A percentile compares a stretch with the other conserved stretches of the same genome.
These are phyloP conservation scores for Cremastinae sp. DNA, from an alignment of 2,888 invertebrate genomes.

Conservation along the genomic window DNA sequence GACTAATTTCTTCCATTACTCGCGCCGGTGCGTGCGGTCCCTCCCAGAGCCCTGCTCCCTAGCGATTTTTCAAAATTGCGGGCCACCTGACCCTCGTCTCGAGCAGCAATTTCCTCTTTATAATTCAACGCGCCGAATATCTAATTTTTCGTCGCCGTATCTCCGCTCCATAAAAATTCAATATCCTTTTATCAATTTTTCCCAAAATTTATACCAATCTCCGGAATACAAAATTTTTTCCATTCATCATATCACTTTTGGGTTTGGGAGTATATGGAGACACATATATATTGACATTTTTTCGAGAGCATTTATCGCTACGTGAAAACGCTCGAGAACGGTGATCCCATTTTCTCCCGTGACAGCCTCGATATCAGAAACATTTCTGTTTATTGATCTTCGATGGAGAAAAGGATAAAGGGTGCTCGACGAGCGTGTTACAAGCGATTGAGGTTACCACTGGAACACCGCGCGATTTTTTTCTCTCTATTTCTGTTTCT, in stretches of 20 bases:
- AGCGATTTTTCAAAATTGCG: conserved; percentile 25
- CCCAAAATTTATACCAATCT: not conserved
- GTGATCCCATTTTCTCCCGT: not conserved
- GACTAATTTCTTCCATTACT: conserved; percentile 47
- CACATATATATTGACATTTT: not conserved
- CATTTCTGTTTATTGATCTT: conserved; percentile 44
- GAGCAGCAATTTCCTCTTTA: not conserved
- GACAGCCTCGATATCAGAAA: conserved; percentile 36
- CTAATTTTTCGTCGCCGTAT: no score
- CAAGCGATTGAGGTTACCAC: conserved; percentile 26
- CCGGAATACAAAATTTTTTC: not conserved
- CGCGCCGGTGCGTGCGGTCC: not conserved
- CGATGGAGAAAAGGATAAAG: conserved; percentile 25
- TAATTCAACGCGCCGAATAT: not conserved
- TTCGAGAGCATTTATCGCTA: not conserved
- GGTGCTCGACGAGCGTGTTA: conserved; percentile 25
- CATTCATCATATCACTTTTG: not conserved
- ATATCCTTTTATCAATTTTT: not conserved
- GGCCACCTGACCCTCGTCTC: conserved; percentile 32
- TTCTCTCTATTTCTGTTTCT: conserved; percentile 27
- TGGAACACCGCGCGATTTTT: conserved; percentile 2
- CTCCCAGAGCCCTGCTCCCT: conserved; percentile 31
- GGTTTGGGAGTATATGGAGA: not conserved
- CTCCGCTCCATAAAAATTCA: no score
- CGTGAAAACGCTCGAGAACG: not conserved